Conservation (phyloP, 1,140 invertebrate genomes). For the Ips nitidus region DNA sequence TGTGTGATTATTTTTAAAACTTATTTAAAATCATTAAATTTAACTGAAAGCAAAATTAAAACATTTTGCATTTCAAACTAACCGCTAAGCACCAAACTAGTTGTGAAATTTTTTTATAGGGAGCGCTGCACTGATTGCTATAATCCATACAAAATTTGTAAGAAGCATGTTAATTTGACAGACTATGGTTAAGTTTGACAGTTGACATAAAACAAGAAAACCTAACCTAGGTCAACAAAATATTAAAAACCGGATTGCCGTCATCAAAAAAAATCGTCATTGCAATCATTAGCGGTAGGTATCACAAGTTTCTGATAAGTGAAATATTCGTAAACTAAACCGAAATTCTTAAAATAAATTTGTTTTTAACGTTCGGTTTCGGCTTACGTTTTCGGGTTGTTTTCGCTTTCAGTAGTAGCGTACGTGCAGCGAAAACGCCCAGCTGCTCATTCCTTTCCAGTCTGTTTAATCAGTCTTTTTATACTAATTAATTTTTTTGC, state of each 20-base stretch:
- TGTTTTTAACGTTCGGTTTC: conserved; percentile 14
- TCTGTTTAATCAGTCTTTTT: not conserved
- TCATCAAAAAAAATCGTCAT: not conserved
- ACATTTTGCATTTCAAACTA: no score
- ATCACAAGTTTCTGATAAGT: conserved; percentile 9
- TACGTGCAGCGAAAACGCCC: not conserved
- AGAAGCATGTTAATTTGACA: no score
- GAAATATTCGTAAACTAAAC: not conserved
- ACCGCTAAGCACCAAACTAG: no score
- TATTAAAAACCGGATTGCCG: not conserved
- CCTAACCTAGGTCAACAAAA: not conserved
- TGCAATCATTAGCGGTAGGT: not conserved
- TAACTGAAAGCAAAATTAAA: no score
- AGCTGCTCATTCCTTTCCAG: not conserved
- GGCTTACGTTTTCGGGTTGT: conserved; percentile 1
- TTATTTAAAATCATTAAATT: no score
- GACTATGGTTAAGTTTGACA: not conserved
- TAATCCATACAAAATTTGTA: no score
- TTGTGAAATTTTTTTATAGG: no score
- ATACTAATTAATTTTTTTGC: not conserved
- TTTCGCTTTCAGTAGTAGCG: not conserved
- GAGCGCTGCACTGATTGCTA: no score
- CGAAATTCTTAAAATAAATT: conserved; percentile 28
- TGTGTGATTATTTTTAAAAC: no score
- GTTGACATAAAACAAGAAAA: not conserved